A percentile compares a stretch with the other conserved stretches of the same genome.
phyloP scores from a whole-genome alignment of 2,797 vertebrate species.

The Semotilus atromaculatus region DNA sequence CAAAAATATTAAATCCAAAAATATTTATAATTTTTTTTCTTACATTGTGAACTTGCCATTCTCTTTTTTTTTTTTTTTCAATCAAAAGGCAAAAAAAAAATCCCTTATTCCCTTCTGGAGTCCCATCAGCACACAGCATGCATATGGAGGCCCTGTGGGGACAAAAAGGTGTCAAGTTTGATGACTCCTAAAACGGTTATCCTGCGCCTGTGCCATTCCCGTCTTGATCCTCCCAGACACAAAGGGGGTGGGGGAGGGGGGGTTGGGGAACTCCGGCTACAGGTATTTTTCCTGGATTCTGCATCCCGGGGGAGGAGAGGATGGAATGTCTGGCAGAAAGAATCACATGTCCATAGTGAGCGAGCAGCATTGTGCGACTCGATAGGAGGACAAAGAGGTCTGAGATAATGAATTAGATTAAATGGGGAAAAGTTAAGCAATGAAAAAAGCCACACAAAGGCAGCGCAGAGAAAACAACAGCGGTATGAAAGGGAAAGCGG shows the following conservation, averaged over 20 bases:
- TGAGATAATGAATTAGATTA: slow-evolving; percentile 81
- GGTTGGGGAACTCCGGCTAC: slow-evolving; percentile 66
- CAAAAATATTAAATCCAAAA: neutral
- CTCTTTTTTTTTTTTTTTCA: neutral
- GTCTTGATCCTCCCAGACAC: slow-evolving; percentile 62
- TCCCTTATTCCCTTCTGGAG: slow-evolving; percentile 22
- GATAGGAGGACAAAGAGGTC: slow-evolving; percentile 62
- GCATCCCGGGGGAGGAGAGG: slow-evolving; percentile 73
- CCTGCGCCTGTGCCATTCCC: slow-evolving; percentile 47
- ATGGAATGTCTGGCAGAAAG: slow-evolving; percentile 77
- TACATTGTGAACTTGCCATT: neutral
- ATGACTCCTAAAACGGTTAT: slow-evolving; percentile 58
- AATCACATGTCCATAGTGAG: slow-evolving; percentile 75
- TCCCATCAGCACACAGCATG: slow-evolving; percentile 44
- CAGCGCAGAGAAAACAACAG: slow-evolving; percentile 56
- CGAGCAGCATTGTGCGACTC: slow-evolving; percentile 71
- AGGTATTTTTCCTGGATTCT: slow-evolving; percentile 70
- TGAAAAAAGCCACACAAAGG: slow-evolving; percentile 56
- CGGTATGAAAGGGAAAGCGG: slow-evolving; percentile 40
- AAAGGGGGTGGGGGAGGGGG: slow-evolving; percentile 65
- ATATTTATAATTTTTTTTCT: neutral
- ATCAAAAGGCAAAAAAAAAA: slow-evolving; percentile 31
- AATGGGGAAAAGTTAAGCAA: slow-evolving; percentile 68
- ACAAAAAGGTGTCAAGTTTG: slow-evolving; percentile 51
- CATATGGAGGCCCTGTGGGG: slow-evolving; percentile 47